Evolutionary conservation across 2,113 vertebrate species (phyloP).

Genomic region (Anthoscopus minutus): DNA sequence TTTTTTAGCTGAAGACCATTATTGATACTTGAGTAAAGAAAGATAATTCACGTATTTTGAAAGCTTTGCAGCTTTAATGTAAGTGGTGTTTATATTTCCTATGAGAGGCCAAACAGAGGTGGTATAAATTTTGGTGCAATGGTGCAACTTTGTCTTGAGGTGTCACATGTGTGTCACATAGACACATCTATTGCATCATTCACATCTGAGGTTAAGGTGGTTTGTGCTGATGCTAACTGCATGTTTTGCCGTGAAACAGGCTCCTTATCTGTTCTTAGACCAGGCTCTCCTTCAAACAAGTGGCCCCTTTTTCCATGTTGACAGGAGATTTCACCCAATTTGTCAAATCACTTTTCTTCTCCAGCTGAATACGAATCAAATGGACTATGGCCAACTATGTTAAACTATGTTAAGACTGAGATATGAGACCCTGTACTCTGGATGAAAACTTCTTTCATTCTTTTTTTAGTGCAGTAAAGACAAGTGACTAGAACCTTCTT

Average conservation of each 20-base stretch:
- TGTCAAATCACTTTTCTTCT: background rate
- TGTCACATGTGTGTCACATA: background rate
- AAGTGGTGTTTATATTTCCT: background rate
- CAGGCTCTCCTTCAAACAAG: background rate
- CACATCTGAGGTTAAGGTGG: background rate
- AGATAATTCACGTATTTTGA: background rate
- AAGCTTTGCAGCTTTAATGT: background rate
- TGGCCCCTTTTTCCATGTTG: background rate
- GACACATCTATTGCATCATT: rapidly evolving
- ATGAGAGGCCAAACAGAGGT: background rate
- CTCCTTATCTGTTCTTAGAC: background rate
- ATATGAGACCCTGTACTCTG: background rate
- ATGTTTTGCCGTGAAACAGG: background rate
- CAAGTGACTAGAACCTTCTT: background rate
- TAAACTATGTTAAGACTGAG: background rate
- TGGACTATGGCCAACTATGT: background rate
- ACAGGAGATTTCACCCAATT: background rate
- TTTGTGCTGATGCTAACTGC: background rate
- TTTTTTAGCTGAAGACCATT: background rate
- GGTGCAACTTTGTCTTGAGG: background rate
- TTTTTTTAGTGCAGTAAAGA: background rate
- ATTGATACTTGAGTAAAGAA: background rate
- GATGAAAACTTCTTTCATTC: background rate
- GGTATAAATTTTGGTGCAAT: background rate
- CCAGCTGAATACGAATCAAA: background rate